Percentiles rank a stretch among this genome's conserved stretches.
phyloP scores from a whole-genome alignment of 2,888 invertebrate species.

The Drosophila aldrichi region DNA sequence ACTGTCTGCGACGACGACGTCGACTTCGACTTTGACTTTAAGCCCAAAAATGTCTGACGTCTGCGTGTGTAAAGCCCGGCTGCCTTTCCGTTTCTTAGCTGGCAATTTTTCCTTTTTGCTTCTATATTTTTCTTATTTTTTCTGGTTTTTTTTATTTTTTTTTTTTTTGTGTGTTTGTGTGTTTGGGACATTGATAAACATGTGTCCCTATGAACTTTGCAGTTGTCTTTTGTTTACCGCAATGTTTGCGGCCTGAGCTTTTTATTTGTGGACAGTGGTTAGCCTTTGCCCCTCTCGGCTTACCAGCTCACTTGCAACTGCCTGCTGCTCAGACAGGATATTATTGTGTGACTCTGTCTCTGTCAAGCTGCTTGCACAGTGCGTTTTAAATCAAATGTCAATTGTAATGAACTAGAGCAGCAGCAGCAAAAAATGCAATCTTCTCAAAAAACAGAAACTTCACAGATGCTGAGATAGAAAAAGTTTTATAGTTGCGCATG shows the following conservation, averaged over 20 bases:
- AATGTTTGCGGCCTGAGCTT: slow-evolving; percentile 55
- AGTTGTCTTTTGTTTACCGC: slow-evolving; percentile 66
- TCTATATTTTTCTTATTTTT: slow-evolving; percentile 3
- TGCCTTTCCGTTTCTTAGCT: slow-evolving; percentile 48
- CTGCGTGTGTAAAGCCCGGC: slow-evolving; percentile 45
- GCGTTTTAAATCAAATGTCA: slow-evolving; percentile 61
- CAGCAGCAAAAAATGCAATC: slow-evolving; percentile 21
- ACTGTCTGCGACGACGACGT: slow-evolving; percentile 36
- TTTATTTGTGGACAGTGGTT: slow-evolving; percentile 54
- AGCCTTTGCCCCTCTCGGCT: slow-evolving; percentile 22
- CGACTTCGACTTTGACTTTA: slow-evolving; percentile 27
- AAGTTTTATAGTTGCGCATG: slow-evolving; percentile 8
- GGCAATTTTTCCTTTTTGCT: slow-evolving; percentile 20
- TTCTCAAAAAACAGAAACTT: not conserved
- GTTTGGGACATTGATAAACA: slow-evolving; percentile 62
- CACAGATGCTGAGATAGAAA: not conserved
- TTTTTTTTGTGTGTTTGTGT: not conserved
- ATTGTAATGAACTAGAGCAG: slow-evolving; percentile 47
- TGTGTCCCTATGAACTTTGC: slow-evolving; percentile 62
- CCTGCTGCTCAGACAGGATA: slow-evolving; percentile 59
- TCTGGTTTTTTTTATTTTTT: slow-evolving; percentile 12
- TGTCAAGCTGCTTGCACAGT: slow-evolving; percentile 23
- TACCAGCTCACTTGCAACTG: slow-evolving; percentile 48
- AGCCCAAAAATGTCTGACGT: slow-evolving; percentile 58
- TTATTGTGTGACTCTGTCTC: slow-evolving; percentile 42